Evolutionary conservation across 2,797 vertebrate genomes (phyloP), one percentile per base, ranked within the genome.

Genomic region (Triplophysa yarkandensis): DNA sequence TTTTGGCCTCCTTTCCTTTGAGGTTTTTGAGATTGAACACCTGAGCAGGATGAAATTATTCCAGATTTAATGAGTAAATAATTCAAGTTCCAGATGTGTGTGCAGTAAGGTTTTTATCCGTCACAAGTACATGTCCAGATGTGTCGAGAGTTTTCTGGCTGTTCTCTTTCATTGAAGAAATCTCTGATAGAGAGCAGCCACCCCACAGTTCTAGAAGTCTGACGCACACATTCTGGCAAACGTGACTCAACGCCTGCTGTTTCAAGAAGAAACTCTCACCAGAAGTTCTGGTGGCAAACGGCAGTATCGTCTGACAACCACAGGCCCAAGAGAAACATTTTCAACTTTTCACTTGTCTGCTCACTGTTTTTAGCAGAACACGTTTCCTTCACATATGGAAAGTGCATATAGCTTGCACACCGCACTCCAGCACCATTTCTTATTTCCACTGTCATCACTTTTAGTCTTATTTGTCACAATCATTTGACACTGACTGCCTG

Each of bases 81-180:
- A 86, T 65, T 76, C 74, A 78, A 85, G 75, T 82, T 87, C 87
- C 86, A 89, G 88, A 90, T 90, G 86, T 83, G 83, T 80, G 54
- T 74, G 32, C 61, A 76, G 78, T 46, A 60, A 85, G 83, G 77
- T 80, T 71, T 84, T 77, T 77, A 79, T 83, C 77, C 77, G 61
- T 81, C 70, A 74, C 77, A 83, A 84, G 83, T 82, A 85, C 81
- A 82, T 77, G 72, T 81, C 81, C 84, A 89, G 82, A 85, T 87
- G 81, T 83, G 83, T 64, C 57, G 61, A 68, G 68, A 54, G 75
- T 48, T 60, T 66, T 79, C 50, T 74, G 83, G 44, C 65, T 71
- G 19, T 65, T 32, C 54, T 80, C 74, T 13, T 54, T 80, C 67
- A 44, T 73, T 44, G 65, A 30, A 23, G 2, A 64, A 67, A 68